Base-by-base conservation (phyloP, 2,113 vertebrate genomes). In the Patagioenas fasciata region DNA sequence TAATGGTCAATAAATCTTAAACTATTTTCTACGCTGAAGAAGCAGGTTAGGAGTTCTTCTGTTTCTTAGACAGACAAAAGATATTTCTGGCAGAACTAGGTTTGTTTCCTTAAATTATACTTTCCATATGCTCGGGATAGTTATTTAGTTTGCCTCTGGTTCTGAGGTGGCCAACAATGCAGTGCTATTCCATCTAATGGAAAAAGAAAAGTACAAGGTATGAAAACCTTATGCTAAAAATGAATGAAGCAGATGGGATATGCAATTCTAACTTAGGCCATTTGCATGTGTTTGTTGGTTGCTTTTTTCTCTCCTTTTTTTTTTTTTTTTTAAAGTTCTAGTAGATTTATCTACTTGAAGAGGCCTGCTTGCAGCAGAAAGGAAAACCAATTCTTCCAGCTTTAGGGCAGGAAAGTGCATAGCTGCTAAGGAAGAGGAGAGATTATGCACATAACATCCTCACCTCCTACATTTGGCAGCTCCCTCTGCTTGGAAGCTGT, bases 161-260 rank as follows among this genome's bases (percentile, higher is more conserved):
- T 60, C 62, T 90, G 81, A 98, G 97, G 97, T 97, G 97, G 97
- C 97, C 98, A 98, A 98, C 97, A 98, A 98, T 98, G 94, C 96
- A 97, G 86, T 94, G 95, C 95, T 98, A 97, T 97, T 97, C 97
- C 97, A 97, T 98, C 97, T 98, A 97, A 98, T 97, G 96, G 91
- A 98, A 98, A 98, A 97, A 97, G 97, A 97, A 89, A 95, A 85
- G 86, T 78, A 47, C 70, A 97, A 98, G 97, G 97, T 98, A 98
- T 98, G 98, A 98, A 98, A 98, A 98, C 97, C 96, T 98, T 96
- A 95, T 98, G 98, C 97, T 98, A 98, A 98, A 98, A 98, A 98
- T 97, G 97, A 98, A 98, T 57, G 19, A 97, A 98, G 96, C 98
- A 98, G 98, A 98, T 98, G 98, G 98, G 97, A 95, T 96, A 98